These are phyloP conservation scores for Amazona vittata DNA, from an alignment of 2,113 vertebrate species.

Conservation along the genomic window DNA sequence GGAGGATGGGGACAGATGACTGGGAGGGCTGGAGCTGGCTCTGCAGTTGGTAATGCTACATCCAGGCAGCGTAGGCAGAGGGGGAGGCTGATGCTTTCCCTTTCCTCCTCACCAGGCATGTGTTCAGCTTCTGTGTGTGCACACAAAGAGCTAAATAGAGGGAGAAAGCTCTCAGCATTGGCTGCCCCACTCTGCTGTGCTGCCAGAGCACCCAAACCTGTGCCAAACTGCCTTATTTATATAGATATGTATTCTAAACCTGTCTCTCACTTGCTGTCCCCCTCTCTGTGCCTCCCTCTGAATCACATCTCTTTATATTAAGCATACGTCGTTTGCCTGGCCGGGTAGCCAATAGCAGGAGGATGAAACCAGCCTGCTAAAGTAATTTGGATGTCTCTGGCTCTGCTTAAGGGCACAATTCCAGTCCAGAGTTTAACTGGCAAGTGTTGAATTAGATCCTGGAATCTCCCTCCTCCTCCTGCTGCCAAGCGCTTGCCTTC, in stretches of 20 bases:
- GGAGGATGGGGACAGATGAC: neutral
- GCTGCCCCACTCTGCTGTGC: neutral
- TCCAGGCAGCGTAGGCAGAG: neutral
- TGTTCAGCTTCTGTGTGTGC: neutral
- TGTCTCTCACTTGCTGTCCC: neutral
- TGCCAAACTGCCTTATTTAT: neutral
- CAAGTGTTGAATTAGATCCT: neutral
- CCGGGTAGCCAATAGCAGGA: neutral
- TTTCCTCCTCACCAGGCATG: neutral
- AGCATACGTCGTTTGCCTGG: neutral
- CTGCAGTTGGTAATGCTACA: accelerated
- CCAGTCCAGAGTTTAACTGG: neutral
- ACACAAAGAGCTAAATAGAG: neutral
- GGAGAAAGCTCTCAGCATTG: neutral
- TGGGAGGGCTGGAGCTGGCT: neutral
- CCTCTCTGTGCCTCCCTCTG: neutral
- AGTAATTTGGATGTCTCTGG: neutral
- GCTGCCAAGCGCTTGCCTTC: neutral
- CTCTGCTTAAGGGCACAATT: neutral
- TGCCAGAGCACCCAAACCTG: neutral
- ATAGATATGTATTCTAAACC: neutral
- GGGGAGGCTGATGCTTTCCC: neutral
- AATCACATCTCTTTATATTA: neutral
- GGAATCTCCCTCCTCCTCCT: neutral
- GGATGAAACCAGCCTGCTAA: neutral